Percentiles rank a stretch among this genome's conserved stretches.
These are phyloP conservation scores for Periplaneta americana DNA, from an alignment of 1,140 invertebrate species.

Conservation along the genomic window DNA sequence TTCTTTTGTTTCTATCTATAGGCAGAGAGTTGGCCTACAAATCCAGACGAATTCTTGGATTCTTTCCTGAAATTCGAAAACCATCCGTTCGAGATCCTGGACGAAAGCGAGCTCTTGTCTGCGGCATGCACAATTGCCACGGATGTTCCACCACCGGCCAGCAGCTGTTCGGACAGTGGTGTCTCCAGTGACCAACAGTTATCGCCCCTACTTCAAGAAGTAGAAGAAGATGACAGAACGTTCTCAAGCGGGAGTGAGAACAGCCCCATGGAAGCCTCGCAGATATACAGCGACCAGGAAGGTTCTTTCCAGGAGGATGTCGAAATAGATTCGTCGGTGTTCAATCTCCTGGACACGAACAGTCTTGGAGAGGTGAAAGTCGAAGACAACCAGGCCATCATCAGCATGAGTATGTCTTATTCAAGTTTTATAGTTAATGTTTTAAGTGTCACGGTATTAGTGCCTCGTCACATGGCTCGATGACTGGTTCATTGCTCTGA, in stretches of 20 bases:
- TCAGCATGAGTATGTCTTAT: conserved; percentile 1
- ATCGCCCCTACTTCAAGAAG: background rate
- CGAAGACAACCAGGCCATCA: conserved; percentile 9
- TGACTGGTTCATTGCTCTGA: no score
- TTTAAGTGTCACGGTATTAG: no score
- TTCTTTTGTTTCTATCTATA: conserved; percentile 1
- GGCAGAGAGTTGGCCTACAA: conserved; percentile 4
- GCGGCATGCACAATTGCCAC: background rate
- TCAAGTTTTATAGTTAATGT: no score
- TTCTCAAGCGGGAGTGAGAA: background rate
- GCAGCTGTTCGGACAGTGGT: conserved; percentile 13
- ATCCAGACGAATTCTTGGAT: conserved; percentile 12
- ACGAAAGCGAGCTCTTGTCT: background rate
- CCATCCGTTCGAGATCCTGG: conserved; percentile 2
- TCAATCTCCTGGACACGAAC: background rate
- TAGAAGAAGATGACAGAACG: conserved; percentile 8
- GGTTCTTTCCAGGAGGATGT: background rate
- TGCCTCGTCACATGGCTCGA: no score
- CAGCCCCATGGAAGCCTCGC: background rate
- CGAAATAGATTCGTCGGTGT: conserved; percentile 13
- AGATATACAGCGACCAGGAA: background rate
- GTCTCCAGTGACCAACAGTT: conserved; percentile 13
- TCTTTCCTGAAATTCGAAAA: conserved; percentile 11
- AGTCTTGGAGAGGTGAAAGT: background rate
- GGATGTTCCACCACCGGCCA: background rate